Base-by-base conservation (phyloP, 2,113 vertebrate species). In the Myodes glareolus region DNA sequence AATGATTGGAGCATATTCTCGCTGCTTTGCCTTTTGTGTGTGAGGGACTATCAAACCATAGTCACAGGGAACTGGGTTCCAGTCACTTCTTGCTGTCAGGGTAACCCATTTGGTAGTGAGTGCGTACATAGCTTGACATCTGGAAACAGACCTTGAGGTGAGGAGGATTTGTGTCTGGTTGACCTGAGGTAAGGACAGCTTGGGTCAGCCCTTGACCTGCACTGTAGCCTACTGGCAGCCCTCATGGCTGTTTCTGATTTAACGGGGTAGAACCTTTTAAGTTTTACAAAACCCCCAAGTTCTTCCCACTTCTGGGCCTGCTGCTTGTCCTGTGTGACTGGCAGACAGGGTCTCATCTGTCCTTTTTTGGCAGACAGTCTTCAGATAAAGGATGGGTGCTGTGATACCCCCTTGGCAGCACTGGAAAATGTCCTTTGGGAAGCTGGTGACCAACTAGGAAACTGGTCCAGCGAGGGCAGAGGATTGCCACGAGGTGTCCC, bases 221-320 rank as follows among this genome's bases (percentile, higher is more conserved):
- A 33, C 29, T 42, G 75, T 55, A 13, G 45, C 58, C 25, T 68
- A 4, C 31, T 36, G 55, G 67, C 1, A 0, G 10, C n/a, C 47
- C 47, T 70, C 5, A 19, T 36, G 58, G n/a, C 31, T 0, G 1
- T 58, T 92, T 87, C 86, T 39, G 55, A 42, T 89, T 72, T 23
- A 17, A 36, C 36, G 6, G 81, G 50, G 70, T 31, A 61, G 90
- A 96, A 94, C 81, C 52, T 94, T 13, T 92, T 13, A 33, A 78
- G 88, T 94, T 94, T 97, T 96, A 96, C 93, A 92, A 97, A 97
- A 88, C 80, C 58, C 93, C 92, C 90, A 81, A 96, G 88, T 65
- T 97, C 97, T 98, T 97, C 95, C 93, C 84, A 47, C 94, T 91
- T 96, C 52, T 90, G 88, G 77, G 70, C 47, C 88, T 85, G 68